Evolutionary conservation across 1,140 invertebrate species (phyloP).

Genomic region (Scylla paramamosain): DNA sequence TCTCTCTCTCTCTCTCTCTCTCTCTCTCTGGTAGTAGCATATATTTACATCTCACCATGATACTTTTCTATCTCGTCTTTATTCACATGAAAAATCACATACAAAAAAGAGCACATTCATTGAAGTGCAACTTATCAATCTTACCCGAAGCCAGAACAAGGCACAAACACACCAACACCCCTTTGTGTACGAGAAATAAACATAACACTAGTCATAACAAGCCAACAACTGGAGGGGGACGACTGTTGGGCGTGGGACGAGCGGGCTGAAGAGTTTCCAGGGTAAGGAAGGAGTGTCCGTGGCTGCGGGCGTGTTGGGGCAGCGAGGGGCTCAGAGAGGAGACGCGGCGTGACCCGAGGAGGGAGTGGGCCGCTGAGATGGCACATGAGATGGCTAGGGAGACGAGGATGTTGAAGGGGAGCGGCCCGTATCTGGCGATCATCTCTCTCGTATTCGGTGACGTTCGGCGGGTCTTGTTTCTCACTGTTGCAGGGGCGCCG

Average conservation of each 20-base stretch:
- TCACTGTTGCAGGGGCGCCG: background rate
- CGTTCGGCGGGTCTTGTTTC: background rate
- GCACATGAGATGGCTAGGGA: background rate
- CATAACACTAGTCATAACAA: background rate
- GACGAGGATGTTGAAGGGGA: slow-evolving; percentile 5
- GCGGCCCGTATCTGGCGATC: background rate
- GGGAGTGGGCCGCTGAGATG: background rate
- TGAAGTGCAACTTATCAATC: too few relatives aligned
- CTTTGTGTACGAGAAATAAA: background rate
- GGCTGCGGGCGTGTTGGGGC: background rate
- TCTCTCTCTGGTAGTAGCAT: background rate
- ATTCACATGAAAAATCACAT: background rate
- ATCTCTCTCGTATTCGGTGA: background rate
- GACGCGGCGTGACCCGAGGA: too few relatives aligned
- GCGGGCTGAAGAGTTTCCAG: background rate
- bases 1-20: slow-evolving; percentile 19
- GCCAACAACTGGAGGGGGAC: background rate
- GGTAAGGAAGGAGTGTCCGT: background rate
- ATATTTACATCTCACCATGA: too few relatives aligned
- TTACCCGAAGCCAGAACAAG: too few relatives aligned
- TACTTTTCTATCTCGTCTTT: too few relatives aligned
- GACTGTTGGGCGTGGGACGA: background rate
- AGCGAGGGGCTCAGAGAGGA: too few relatives aligned
- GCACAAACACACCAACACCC: too few relatives aligned
- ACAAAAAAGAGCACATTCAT: background rate